These are phyloP conservation scores for Euborellia annulipes DNA, from an alignment of 1,140 invertebrate genomes.

Conservation along the genomic window DNA sequence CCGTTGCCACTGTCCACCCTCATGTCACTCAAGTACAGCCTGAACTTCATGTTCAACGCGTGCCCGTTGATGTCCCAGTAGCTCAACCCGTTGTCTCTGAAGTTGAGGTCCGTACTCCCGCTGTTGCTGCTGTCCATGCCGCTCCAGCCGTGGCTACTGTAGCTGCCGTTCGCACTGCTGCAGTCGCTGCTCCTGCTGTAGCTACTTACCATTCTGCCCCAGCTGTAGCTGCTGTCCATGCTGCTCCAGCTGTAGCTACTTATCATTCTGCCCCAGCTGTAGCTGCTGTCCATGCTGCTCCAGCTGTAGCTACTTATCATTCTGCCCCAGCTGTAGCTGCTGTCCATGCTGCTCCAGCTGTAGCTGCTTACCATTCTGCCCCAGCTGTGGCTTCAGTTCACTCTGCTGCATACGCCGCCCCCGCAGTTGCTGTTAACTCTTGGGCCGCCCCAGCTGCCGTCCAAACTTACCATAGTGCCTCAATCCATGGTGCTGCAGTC, in stretches of 20 bases:
- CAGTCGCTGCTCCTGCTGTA: conserved; percentile 30
- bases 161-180: conserved; percentile 23
- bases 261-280: not conserved
- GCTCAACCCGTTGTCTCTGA: conserved; percentile 19
- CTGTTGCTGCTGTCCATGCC: conserved; percentile 19
- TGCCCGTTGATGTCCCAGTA: conserved; percentile 17
- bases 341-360: conserved; percentile 6
- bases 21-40: conserved; percentile 20
- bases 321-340: conserved; percentile 7
- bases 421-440: conserved; percentile 11
- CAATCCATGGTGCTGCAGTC: conserved; percentile 17
- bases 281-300: conserved; percentile 21
- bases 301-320: conserved; percentile 10
- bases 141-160: conserved; percentile 19
- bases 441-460: conserved; percentile 8
- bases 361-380: conserved; percentile 4
- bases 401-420: conserved; percentile 22
- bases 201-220: conserved; percentile 24
- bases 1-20: conserved; percentile 20
- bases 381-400: not conserved
- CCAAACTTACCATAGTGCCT: too few relatives aligned
- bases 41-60: conserved; percentile 19
- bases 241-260: conserved; percentile 3
- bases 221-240: conserved; percentile 17
- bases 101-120: conserved; percentile 14